Evolutionary conservation across 2,888 invertebrate genomes (phyloP), one percentile per base, ranked within the genome.

Genomic region (Apodemia duryi): DNA sequence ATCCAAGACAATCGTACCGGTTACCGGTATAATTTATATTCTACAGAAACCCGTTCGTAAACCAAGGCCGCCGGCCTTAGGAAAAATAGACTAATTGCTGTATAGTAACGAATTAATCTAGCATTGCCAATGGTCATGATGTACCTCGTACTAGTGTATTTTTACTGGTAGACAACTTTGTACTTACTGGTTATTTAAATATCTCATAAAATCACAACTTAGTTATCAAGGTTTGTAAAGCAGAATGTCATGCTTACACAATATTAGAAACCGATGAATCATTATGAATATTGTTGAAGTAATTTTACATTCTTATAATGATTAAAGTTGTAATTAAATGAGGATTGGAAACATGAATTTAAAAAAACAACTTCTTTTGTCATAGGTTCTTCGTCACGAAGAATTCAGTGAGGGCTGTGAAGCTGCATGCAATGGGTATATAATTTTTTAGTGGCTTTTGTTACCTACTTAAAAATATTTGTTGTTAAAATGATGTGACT

Each of bases 391-490:
- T 68, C 94, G 99, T 67, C 99, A 99, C 91, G 99, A 99, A 87
- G 99, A 99, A 87, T 99, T 99, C 84, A 95, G 95, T 69, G 97
- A 98, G 84, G 99, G 98, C 2, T 99, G 99, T 88, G 97, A 98
- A 80, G 99, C 99, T 29, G 94, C 97, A 63, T 99, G 99, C 84
- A 99, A 99, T 94, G 99, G 99, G 98, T 98, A 90, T 77, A 79
- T 62, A 57, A 7, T 62, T 52, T 46, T 28, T 5, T 13, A 46
- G 11, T 1, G 13, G 46, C 13, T 46, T 4, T 11, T 46, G 3
- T 11, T 41, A 43, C 13, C 4, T 46, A 10, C 5, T 35, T 2
- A 38, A 38, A 5, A 43, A 43, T 11, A 43, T 11, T 43, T n/a
- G 6, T 49, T 49, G 1, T 49, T 49, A 49, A n/a, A 49, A n/a